Percentiles rank a stretch among this genome's conserved stretches.
Conservation (phyloP, 2,113 vertebrate species). For the Eidolon helvum region DNA sequence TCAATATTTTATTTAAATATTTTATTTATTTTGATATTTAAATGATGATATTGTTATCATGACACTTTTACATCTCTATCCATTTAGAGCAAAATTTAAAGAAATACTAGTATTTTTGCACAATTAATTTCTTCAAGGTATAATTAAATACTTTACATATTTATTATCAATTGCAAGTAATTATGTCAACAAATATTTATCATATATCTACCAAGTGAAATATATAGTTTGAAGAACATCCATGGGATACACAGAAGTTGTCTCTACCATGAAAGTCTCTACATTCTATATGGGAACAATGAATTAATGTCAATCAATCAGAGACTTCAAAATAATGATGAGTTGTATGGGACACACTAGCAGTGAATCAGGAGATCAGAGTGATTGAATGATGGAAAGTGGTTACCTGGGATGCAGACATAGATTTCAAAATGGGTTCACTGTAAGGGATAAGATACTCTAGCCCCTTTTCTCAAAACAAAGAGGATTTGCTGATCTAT, state of each 20-base stretch:
- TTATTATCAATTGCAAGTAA: neutral
- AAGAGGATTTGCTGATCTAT: neutral
- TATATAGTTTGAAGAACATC: neutral
- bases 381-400: neutral
- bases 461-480: neutral
- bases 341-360: neutral
- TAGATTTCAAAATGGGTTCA: neutral
- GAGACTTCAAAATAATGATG: neutral
- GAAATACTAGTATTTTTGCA: neutral
- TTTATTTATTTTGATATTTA: neutral
- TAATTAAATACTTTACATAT: neutral
- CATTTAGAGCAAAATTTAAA: neutral
- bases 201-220: neutral
- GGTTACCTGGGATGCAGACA: neutral
- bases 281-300: neutral
- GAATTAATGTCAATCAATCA: neutral
- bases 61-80: neutral
- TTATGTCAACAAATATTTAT: neutral
- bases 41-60: neutral
- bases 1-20: neutral
- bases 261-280: neutral
- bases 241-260: neutral
- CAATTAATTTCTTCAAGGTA: neutral
- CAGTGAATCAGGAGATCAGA: neutral
- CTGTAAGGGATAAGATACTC: neutral